Conservation (phyloP, 2,113 vertebrate species). For the Lophius piscatorius region DNA sequence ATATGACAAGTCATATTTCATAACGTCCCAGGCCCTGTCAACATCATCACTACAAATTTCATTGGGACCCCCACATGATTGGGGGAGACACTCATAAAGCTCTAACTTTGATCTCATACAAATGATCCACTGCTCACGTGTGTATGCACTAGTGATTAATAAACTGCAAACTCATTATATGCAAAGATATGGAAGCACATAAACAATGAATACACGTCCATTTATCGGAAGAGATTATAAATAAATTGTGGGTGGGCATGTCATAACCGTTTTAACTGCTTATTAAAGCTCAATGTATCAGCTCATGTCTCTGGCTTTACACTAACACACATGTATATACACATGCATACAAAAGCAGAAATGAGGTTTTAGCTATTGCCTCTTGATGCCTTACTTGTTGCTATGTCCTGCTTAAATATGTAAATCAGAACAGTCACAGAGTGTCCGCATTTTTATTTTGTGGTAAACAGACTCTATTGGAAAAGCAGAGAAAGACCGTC, state of each 20-base stretch:
- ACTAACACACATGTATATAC: too few relatives aligned
- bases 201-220: background rate
- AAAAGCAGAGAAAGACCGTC: slow-evolving; percentile 30
- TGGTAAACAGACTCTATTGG: slow-evolving; percentile 17
- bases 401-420: too few relatives aligned
- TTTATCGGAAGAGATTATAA: background rate
- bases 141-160: slow-evolving; percentile 2
- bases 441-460: slow-evolving; percentile 41
- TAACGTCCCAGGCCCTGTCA: background rate
- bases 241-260: background rate
- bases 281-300: background rate
- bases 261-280: background rate
- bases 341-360: too few relatives aligned
- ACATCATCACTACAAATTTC: slow-evolving; percentile 6
- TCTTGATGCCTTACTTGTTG: too few relatives aligned
- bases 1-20: too few relatives aligned
- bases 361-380: too few relatives aligned
- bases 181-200: slow-evolving; percentile 8
- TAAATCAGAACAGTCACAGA: slow-evolving; percentile 15
- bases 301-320: background rate
- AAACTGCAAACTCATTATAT: background rate
- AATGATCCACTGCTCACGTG: slow-evolving; percentile 9
- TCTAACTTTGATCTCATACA: background rate
- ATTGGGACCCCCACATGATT: background rate
- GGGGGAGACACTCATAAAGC: background rate